A percentile compares a stretch with the other conserved stretches of the same genome.
Evolutionary conservation across 2,888 invertebrate species (phyloP).

Genomic region (Tachina fera): DNA sequence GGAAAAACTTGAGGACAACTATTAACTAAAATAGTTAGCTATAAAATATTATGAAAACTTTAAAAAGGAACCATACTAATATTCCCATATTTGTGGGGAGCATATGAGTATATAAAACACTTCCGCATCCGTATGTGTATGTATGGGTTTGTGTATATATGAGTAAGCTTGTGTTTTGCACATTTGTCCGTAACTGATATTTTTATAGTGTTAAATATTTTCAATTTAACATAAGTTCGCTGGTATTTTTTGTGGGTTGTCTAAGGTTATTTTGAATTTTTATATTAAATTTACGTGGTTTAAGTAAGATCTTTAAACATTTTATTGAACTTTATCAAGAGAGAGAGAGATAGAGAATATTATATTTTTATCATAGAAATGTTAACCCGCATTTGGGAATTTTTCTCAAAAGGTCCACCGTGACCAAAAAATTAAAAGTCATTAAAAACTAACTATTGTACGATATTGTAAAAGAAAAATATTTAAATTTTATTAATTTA

Average conservation of each 20-base stretch:
- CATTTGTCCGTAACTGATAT: conserved; percentile 40
- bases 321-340: conserved; percentile 10
- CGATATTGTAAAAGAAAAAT: too few relatives aligned
- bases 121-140: neutral
- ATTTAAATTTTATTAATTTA: too few relatives aligned
- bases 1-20: too few relatives aligned
- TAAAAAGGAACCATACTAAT: neutral
- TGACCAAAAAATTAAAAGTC: too few relatives aligned
- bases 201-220: conserved; percentile 63
- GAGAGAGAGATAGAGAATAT: neutral
- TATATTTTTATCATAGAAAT: neutral
- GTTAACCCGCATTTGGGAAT: too few relatives aligned
- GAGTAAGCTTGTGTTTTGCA: conserved; percentile 9
- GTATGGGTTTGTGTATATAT: neutral
- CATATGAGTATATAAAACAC: conserved; percentile 1
- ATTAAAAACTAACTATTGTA: too few relatives aligned
- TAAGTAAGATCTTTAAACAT: conserved; percentile 18
- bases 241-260: conserved; percentile 41
- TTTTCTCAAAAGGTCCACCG: too few relatives aligned
- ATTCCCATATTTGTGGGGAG: neutral
- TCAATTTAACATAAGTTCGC: conserved; percentile 56
- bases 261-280: conserved; percentile 26
- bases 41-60: neutral
- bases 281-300: conserved; percentile 31
- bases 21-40: too few relatives aligned